Conservation (phyloP, 2,888 invertebrate genomes). For the Amphipoea lucens region DNA sequence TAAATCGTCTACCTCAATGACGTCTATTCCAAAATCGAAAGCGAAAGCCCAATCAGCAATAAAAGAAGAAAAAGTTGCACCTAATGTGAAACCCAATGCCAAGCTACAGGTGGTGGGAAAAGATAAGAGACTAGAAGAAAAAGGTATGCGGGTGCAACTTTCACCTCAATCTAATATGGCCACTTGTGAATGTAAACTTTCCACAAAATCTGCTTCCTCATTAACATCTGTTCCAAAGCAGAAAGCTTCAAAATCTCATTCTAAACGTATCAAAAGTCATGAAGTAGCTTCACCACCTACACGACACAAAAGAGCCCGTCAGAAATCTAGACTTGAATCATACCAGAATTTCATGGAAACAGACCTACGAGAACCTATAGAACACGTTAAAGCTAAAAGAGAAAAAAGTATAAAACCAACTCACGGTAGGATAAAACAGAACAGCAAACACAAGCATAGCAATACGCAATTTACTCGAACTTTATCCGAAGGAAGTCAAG, state of each 20-base stretch:
- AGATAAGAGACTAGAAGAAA: no score
- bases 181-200: no score
- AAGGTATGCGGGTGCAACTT: no score
- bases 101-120: no score
- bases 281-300: background rate
- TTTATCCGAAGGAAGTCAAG: slow-evolving; percentile 24
- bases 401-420: slow-evolving; percentile 14
- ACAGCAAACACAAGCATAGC: slow-evolving; percentile 19
- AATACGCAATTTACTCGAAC: slow-evolving; percentile 3
- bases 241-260: slow-evolving; percentile 20
- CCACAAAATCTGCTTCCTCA: slow-evolving; percentile 9
- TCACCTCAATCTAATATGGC: no score
- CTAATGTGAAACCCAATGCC: no score
- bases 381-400: slow-evolving; percentile 9
- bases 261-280: slow-evolving; percentile 9
- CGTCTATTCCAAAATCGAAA: no score
- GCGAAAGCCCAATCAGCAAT: no score
- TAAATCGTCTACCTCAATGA: no score
- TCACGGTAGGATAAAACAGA: background rate
- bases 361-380: slow-evolving; percentile 20
- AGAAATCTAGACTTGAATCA: slow-evolving; percentile 16
- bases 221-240: slow-evolving; percentile 25
- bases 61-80: no score
- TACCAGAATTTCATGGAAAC: no score
- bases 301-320: background rate